Conservation (phyloP, 2,888 invertebrate genomes). For the Ormyrus nitidulus region DNA sequence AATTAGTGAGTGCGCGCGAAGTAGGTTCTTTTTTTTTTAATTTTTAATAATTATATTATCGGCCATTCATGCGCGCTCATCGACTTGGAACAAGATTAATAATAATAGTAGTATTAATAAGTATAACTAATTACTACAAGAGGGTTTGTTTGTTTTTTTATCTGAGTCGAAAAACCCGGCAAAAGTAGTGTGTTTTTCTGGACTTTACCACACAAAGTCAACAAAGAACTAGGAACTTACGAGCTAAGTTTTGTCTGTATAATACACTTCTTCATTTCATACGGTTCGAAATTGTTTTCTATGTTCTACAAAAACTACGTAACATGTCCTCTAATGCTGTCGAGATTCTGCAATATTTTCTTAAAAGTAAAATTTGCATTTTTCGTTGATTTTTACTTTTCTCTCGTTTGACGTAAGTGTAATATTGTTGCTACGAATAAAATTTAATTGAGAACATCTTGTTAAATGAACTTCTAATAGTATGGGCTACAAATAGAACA, state of each 20-base stretch:
- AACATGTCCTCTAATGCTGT: conserved; percentile 26
- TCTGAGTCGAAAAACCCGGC: conserved; percentile 22
- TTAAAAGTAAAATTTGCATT: conserved; percentile 27
- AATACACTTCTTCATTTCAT: conserved; percentile 29
- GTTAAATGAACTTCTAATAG: too few species aligned
- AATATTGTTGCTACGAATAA: neutral
- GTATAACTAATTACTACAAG: conserved; percentile 23
- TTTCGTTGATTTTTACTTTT: conserved; percentile 40
- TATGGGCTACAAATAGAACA: too few species aligned
- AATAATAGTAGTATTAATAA: conserved; percentile 37
- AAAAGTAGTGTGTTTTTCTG: conserved; percentile 43
- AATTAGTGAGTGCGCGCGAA: conserved; percentile 19
- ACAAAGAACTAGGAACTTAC: conserved; percentile 49
- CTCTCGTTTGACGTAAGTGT: conserved; percentile 1
- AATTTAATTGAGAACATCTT: conserved; percentile 12
- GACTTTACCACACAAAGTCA: conserved; percentile 30
- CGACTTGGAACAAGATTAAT: conserved; percentile 57
- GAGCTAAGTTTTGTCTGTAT: conserved; percentile 33
- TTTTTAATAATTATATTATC: conserved; percentile 3
- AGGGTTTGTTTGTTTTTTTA: conserved; percentile 19
- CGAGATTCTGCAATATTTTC: conserved; percentile 22
- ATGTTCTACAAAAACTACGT: conserved; percentile 27
- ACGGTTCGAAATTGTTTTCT: conserved; percentile 28
- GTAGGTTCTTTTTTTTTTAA: conserved; percentile 5
- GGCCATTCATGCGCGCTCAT: conserved; percentile 2